phyloP scores from a whole-genome alignment of 2,113 vertebrate species.

The Hippoglossus stenolepis region DNA sequence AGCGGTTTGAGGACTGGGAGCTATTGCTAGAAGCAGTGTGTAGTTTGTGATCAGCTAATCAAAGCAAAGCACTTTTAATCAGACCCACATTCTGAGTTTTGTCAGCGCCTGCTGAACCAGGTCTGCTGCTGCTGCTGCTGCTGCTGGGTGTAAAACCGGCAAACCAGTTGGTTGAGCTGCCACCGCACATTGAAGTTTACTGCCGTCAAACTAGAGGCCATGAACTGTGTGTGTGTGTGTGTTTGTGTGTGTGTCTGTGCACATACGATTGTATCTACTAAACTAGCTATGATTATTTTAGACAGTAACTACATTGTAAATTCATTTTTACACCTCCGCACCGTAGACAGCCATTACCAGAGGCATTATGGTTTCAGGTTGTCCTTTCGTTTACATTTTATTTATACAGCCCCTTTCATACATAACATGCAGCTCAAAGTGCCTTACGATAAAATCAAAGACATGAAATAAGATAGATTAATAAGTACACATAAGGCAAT shows the following conservation, averaged over 20 bases:
- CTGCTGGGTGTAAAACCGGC: conserved; percentile 30
- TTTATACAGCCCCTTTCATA: no score
- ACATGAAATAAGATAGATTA: no score
- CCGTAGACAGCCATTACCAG: neutral
- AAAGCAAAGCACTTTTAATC: conserved; percentile 36
- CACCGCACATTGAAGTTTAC: conserved; percentile 35
- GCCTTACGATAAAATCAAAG: no score
- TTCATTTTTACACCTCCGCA: neutral
- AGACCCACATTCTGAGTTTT: conserved; percentile 28
- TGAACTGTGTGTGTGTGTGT: conserved; percentile 19
- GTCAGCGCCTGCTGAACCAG: conserved; percentile 36
- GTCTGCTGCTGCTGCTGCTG: conserved; percentile 17
- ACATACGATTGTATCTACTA: conserved; percentile 17
- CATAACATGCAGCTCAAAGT: no score
- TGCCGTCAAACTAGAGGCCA: conserved; percentile 17
- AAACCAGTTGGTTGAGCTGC: conserved; percentile 36
- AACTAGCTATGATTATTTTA: conserved; percentile 1
- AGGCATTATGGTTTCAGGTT: neutral
- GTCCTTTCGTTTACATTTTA: neutral
- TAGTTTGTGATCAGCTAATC: conserved; percentile 40
- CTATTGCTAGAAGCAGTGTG: conserved; percentile 12
- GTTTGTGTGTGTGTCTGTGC: neutral
- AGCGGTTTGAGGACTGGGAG: neutral
- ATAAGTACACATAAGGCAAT: no score
- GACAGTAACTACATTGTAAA: neutral